These are phyloP conservation scores for Bembecia ichneumoniformis DNA, from an alignment of 2,888 invertebrate genomes.

Conservation along the genomic window DNA sequence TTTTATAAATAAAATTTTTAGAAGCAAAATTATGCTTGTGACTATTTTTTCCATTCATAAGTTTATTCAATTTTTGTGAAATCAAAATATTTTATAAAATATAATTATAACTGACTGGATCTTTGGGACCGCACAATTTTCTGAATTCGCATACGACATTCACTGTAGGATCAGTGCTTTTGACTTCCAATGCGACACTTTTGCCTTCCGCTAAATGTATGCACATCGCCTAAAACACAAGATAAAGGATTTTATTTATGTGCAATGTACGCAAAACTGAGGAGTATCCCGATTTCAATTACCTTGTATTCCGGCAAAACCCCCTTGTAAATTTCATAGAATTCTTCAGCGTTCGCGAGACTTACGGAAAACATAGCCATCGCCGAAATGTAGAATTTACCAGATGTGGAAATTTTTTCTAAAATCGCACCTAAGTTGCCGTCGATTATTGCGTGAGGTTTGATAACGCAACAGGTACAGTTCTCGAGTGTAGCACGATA, in stretches of 20 bases:
- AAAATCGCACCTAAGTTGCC: constrained; percentile 82
- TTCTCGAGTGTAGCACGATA: constrained; percentile 74
- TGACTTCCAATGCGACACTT: constrained; percentile 87
- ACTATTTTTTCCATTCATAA: no score
- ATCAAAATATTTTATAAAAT: no score
- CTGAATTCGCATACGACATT: constrained; percentile 80
- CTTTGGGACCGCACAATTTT: constrained; percentile 87
- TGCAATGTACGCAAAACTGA: neutral
- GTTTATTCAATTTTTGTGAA: no score
- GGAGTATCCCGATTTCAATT: neutral
- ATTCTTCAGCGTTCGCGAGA: constrained; percentile 86
- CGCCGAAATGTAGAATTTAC: constrained; percentile 82
- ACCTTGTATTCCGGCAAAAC: constrained; percentile 83
- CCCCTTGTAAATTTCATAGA: constrained; percentile 92
- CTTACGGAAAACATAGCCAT: constrained; percentile 85
- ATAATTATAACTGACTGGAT: constrained; percentile 61
- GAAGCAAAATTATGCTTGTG: no score
- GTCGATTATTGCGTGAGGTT: constrained; percentile 88
- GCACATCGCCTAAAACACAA: constrained; percentile 77
- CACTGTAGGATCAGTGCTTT: constrained; percentile 59
- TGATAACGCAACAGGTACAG: constrained; percentile 86
- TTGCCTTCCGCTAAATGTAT: constrained; percentile 87
- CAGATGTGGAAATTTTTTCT: constrained; percentile 76
- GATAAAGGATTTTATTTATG: neutral
- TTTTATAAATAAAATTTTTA: no score